Evolutionary conservation across 2,888 invertebrate genomes (phyloP).

Genomic region (Heliconius erato): DNA sequence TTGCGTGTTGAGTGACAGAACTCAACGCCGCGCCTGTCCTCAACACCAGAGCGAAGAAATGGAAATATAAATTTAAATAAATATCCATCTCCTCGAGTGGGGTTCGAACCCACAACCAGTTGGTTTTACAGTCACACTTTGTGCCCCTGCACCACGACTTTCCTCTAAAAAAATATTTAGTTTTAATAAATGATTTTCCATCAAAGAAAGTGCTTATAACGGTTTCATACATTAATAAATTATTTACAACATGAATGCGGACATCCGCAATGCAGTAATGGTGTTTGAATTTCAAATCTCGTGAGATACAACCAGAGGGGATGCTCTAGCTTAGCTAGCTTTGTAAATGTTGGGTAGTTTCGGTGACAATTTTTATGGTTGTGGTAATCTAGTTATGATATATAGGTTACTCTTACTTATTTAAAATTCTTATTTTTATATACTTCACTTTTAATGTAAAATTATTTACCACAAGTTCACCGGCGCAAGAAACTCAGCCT

Average conservation of each 20-base stretch:
- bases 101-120: too few species aligned
- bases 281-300: constrained; percentile 35
- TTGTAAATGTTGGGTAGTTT: background rate
- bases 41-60: too few species aligned
- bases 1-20: too few species aligned
- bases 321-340: background rate
- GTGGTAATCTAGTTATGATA: background rate
- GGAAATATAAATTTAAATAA: too few species aligned
- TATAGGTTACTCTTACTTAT: background rate
- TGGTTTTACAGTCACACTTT: too few species aligned
- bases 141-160: too few species aligned
- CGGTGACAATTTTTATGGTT: background rate
- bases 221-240: background rate
- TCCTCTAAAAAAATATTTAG: too few species aligned
- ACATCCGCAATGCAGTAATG: constrained; percentile 39
- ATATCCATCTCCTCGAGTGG: too few species aligned
- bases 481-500: too few species aligned
- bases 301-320: constrained; percentile 4
- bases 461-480: too few species aligned
- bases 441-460: too few species aligned
- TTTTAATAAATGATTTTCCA: background rate
- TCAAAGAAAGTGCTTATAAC: background rate
- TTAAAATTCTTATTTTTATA: background rate
- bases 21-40: too few species aligned
- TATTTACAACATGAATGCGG: constrained; percentile 11